Percentiles rank a stretch among this genome's conserved stretches.
Conservation (phyloP, 2,888 invertebrate species). For the Archaeoteleia sp. region DNA sequence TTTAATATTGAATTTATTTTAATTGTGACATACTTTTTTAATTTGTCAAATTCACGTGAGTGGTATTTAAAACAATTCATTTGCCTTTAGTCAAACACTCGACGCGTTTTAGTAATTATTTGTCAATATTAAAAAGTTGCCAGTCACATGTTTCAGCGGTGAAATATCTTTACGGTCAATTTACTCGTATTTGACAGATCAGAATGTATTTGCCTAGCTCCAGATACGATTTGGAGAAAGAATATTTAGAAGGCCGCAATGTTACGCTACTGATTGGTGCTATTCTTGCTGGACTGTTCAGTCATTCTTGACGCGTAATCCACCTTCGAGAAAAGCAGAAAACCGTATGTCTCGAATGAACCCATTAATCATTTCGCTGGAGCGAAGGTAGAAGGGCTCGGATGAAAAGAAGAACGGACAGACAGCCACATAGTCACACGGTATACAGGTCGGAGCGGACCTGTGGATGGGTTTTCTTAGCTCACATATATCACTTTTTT, state of each 20-base stretch:
- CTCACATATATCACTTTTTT: constrained; percentile 34
- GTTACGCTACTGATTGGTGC: constrained; percentile 33
- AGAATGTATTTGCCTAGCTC: constrained; percentile 11
- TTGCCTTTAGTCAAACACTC: too few species aligned
- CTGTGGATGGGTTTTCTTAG: constrained; percentile 38
- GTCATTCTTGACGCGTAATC: constrained; percentile 45
- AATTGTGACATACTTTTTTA: too few species aligned
- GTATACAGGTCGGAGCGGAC: constrained; percentile 18
- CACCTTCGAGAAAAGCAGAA: constrained; percentile 63
- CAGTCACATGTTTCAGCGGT: too few species aligned
- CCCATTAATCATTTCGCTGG: constrained; percentile 72
- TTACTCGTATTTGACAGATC: too few species aligned
- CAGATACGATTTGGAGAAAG: constrained; percentile 3
- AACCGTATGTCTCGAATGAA: constrained; percentile 60
- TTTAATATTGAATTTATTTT: too few species aligned
- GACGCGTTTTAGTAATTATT: too few species aligned
- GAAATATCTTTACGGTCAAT: too few species aligned
- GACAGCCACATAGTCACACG: constrained; percentile 55
- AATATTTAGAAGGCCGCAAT: constrained; percentile 18
- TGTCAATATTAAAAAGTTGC: too few species aligned
- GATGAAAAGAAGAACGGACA: constrained; percentile 59
- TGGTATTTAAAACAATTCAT: too few species aligned
- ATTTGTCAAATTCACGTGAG: too few species aligned
- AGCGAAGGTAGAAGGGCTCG: constrained; percentile 66
- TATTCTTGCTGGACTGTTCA: constrained; percentile 23